Conservation (phyloP, 2,888 invertebrate species). For the Aporophyla lueneburgensis region DNA sequence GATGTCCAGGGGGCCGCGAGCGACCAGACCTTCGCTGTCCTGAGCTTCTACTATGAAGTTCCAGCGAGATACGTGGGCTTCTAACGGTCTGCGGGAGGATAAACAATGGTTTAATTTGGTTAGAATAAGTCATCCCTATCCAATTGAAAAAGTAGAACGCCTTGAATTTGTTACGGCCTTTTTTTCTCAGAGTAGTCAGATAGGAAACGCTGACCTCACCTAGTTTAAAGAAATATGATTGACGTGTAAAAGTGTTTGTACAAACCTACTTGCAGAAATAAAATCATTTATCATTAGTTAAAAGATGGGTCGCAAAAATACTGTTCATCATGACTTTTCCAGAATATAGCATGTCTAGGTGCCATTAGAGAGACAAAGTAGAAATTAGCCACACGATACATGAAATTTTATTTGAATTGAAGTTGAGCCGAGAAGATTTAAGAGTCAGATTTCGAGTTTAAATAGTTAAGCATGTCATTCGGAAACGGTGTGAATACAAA, state of each 20-base stretch:
- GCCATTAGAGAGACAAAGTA: not conserved
- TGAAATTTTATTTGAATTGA: not conserved
- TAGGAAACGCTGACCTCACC: no score
- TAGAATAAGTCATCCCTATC: not conserved
- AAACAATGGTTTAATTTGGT: not conserved
- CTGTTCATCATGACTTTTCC: no score
- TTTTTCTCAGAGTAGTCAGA: no score
- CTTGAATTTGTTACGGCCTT: no score
- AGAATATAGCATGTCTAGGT: not conserved
- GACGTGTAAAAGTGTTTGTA: no score
- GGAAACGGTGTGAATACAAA: not conserved
- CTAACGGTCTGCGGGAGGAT: conserved; percentile 92
- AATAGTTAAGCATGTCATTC: not conserved
- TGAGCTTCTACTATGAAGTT: conserved; percentile 95
- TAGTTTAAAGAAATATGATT: no score
- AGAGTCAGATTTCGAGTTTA: no score
- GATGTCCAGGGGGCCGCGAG: conserved; percentile 94
- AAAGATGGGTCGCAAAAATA: not conserved
- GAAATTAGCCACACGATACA: not conserved
- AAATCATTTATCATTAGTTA: no score
- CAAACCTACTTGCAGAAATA: no score
- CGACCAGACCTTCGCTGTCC: conserved; percentile 94
- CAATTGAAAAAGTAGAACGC: not conserved
- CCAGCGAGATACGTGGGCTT: conserved; percentile 95
- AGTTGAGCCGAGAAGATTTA: not conserved